Evolutionary conservation across 2,797 vertebrate species (phyloP).

Genomic region (Enteromius trimaculatus): DNA sequence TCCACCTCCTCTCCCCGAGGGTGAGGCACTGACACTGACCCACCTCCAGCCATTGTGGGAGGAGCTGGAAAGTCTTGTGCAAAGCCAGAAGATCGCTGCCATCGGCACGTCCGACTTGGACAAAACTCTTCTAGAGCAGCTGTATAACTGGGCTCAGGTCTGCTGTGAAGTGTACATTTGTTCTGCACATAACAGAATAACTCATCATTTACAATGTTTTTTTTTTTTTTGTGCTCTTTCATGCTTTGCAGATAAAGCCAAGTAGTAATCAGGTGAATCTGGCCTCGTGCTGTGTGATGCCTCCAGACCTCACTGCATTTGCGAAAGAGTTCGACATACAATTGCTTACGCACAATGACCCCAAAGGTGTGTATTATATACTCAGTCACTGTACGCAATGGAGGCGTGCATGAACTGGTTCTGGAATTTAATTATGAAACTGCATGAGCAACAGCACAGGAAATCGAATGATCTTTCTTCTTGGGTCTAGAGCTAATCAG

Average conservation of each 20-base stretch:
- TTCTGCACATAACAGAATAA: not conserved
- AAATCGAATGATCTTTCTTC: not conserved
- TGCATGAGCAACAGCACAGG: not conserved
- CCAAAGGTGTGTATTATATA: constrained; percentile 84
- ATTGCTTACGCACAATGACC: constrained; percentile 95
- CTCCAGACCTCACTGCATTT: constrained; percentile 97
- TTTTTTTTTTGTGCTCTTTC: not conserved
- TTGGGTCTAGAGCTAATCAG: constrained; percentile 87
- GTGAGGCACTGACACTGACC: constrained; percentile 81
- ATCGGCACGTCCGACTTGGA: constrained; percentile 98
- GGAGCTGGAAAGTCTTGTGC: constrained; percentile 90
- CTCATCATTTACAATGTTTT: not conserved
- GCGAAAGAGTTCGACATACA: constrained; percentile 98
- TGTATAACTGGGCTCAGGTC: constrained; percentile 97
- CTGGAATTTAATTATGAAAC: not conserved
- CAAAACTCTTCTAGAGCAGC: constrained; percentile 91
- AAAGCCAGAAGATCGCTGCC: constrained; percentile 85
- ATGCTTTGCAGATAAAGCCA: constrained; percentile 87
- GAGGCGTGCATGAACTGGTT: not conserved
- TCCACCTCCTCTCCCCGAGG: constrained; percentile 84
- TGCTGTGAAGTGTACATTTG: not conserved
- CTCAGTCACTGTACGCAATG: not conserved
- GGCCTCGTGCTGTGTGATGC: constrained; percentile 99
- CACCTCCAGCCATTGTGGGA: constrained; percentile 93
- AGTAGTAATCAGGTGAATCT: constrained; percentile 98